Base-by-base conservation (phyloP, 64 coral and sea anemone genomes). In the Stichodactyla helianthus region DNA sequence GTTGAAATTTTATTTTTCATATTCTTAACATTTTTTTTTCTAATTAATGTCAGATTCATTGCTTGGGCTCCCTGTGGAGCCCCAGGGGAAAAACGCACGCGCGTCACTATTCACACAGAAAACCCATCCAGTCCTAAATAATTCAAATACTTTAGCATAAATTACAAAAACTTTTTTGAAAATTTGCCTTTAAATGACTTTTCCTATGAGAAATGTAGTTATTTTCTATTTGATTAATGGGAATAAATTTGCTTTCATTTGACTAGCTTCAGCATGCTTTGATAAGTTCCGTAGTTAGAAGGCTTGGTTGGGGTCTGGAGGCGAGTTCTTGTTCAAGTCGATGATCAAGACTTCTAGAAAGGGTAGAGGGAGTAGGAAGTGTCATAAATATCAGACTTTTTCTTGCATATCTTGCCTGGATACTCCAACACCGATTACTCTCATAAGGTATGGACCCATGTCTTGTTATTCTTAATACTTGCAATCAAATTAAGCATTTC, bases 311-410 rank as follows among this genome's bases (percentile, higher is more conserved):
- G 68, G n/a, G n/a, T 31, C 68, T 74, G 68, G 68, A 5, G 26
- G n/a, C 68, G 22, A 74, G 68, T 74, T 44, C 25, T 35, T 26
- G 68, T 74, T 74, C n/a, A 68, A 20, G 68, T 74, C 68, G 68
- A 31, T n/a, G 68, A 74, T 23, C 68, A 74, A 74, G 68, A 74
- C 68, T 74, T 31, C 25, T 58, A 9, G 68, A 74, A 74, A 74
- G 68, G 31, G 6, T 20, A 26, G 22, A 14, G 25, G 26, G 25
- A 74, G 68, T 74, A 74, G 68, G 68, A 74, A 74, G 68, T 74
- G 68, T 74, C 68, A 31, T 4, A 74, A 74, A 35, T 74, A 26
- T 4, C 25, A 23, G 65, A 74, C 20, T 74, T 74, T 74, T 74
- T 74, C 7, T 23, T 11, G 17, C 26, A 31, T 35, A 10, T 74